Evolutionary conservation across 2,888 invertebrate species (phyloP).

Genomic region (Diadegma fenestrale): DNA sequence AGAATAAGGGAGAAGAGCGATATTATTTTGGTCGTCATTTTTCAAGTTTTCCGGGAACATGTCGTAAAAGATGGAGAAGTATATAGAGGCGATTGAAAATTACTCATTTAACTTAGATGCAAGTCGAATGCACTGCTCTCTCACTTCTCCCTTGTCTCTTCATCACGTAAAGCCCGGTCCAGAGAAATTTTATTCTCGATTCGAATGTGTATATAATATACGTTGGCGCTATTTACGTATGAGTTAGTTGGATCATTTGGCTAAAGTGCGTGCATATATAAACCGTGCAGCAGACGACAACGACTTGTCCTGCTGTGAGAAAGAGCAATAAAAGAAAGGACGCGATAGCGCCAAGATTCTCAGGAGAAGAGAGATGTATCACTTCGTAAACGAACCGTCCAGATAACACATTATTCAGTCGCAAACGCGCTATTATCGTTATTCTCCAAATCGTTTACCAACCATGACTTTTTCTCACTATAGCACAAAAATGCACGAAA

Average conservation of each 20-base stretch:
- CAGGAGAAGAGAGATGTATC: conserved; percentile 37
- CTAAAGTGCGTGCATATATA: conserved; percentile 56
- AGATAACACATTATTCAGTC: not conserved
- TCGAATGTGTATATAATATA: conserved; percentile 54
- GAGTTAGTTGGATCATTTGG: conserved; percentile 65
- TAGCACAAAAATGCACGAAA: conserved; percentile 5
- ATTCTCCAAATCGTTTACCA: conserved; percentile 51
- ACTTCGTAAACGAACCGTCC: not conserved
- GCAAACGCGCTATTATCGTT: not conserved
- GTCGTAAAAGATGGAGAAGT: conserved; percentile 64
- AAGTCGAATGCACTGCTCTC: conserved; percentile 17
- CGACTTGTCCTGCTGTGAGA: conserved; percentile 59
- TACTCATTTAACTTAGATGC: conserved; percentile 51
- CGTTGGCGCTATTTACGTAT: conserved; percentile 50
- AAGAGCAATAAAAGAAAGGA: conserved; percentile 48
- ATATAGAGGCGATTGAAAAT: conserved; percentile 65
- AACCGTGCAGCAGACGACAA: conserved; percentile 31
- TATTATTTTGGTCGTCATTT: conserved; percentile 58
- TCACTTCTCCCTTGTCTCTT: conserved; percentile 1
- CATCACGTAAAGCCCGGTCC: conserved; percentile 41
- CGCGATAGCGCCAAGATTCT: conserved; percentile 49
- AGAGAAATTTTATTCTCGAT: conserved; percentile 59
- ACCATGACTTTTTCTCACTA: not conserved
- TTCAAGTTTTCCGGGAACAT: conserved; percentile 45
- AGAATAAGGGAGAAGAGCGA: conserved; percentile 14